Conservation (phyloP, 2,113 vertebrate genomes). For the Pterophyllum scalare region DNA sequence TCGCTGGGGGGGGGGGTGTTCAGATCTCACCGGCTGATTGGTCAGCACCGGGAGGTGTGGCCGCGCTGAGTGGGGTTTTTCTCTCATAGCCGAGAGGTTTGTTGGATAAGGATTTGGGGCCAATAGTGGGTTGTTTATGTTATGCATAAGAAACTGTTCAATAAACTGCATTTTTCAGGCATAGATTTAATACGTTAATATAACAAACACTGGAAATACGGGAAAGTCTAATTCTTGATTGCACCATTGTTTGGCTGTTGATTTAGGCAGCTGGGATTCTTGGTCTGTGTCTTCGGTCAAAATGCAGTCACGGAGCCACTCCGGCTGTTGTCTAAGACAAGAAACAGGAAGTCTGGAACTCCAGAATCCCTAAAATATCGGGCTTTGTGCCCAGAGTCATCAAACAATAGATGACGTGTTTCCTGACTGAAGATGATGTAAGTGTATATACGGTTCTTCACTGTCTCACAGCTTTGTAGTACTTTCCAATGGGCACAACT, state of each 20-base stretch:
- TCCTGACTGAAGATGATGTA: background rate
- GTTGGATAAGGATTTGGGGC: background rate
- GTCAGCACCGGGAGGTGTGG: background rate
- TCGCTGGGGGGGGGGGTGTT: background rate
- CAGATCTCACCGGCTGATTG: background rate
- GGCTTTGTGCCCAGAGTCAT: background rate
- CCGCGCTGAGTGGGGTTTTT: background rate
- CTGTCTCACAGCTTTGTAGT: background rate
- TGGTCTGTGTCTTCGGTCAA: background rate
- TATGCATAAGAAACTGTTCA: background rate
- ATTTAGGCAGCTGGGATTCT: background rate
- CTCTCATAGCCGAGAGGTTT: background rate
- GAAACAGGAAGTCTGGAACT: background rate
- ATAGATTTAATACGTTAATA: background rate
- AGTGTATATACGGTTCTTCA: background rate
- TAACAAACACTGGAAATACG: background rate
- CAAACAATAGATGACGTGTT: background rate
- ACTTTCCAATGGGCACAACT: background rate
- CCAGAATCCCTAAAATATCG: background rate
- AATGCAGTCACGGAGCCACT: background rate
- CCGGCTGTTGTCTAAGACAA: background rate
- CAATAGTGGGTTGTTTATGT: background rate
- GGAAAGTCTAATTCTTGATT: background rate
- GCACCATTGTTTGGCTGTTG: background rate
- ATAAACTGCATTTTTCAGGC: accelerated